These are phyloP conservation scores for Microctonus brassicae DNA, from an alignment of 2,888 invertebrate genomes.

Conservation along the genomic window DNA sequence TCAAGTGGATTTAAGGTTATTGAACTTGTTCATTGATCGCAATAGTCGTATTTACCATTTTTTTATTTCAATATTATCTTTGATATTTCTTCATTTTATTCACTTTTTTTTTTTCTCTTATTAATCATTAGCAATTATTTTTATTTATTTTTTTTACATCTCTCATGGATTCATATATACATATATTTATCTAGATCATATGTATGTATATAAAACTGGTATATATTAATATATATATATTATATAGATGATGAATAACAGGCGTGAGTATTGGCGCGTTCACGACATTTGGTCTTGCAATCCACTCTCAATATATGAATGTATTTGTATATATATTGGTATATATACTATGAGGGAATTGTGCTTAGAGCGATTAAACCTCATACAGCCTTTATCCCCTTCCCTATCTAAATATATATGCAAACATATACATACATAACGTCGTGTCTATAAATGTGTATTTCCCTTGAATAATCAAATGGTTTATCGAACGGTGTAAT, in stretches of 20 bases:
- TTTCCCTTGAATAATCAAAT: constrained; percentile 29
- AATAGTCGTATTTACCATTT: constrained; percentile 5
- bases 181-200: too few species aligned
- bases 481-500: constrained; percentile 36
- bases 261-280: neutral
- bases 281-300: neutral
- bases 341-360: constrained; percentile 19
- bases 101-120: constrained; percentile 15
- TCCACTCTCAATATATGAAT: constrained; percentile 10
- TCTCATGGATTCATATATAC: too few species aligned
- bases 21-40: constrained; percentile 67
- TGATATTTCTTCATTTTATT: constrained; percentile 14
- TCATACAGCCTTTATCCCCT: constrained; percentile 18
- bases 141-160: too few species aligned
- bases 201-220: too few species aligned
- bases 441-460: too few species aligned
- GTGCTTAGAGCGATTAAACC: constrained; percentile 24
- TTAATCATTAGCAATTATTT: too few species aligned
- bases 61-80: constrained; percentile 28
- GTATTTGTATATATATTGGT: too few species aligned
- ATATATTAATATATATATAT: too few species aligned
- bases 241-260: neutral
- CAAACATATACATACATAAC: too few species aligned
- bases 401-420: neutral
- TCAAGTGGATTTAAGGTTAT: constrained; percentile 68